Conservation (phyloP, 2,113 vertebrate species). For the Coryphaenoides rupestris region DNA sequence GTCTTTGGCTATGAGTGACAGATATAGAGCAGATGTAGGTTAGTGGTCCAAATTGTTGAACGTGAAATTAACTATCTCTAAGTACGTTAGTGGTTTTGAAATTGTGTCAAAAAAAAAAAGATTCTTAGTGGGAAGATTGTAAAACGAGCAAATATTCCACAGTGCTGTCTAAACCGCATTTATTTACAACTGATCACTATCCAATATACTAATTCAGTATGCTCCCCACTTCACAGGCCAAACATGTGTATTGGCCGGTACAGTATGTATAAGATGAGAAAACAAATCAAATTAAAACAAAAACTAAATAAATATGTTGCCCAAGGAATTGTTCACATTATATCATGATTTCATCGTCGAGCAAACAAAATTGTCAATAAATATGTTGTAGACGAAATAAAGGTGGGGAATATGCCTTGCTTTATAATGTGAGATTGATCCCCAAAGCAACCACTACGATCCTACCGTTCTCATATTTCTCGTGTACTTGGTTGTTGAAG, state of each 20-base stretch:
- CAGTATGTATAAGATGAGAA: no score
- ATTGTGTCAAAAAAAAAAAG: background rate
- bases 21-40: constrained; percentile 15
- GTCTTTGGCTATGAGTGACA: constrained; percentile 24
- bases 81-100: background rate
- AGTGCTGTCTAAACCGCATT: background rate
- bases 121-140: background rate
- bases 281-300: background rate
- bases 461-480: no score
- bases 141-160: background rate
- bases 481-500: no score
- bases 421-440: no score
- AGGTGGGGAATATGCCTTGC: no score
- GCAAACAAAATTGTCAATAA: background rate
- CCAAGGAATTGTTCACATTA: no score
- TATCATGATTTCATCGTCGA: background rate
- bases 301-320: background rate
- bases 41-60: background rate
- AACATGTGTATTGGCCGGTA: no score
- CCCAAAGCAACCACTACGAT: no score
- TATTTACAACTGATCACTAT: background rate
- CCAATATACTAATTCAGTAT: background rate
- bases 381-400: no score
- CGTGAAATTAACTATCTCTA: background rate
- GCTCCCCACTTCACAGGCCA: no score